Evolutionary conservation across 2,797 vertebrate genomes (phyloP).

Genomic region (Mormyrops boulengeri): DNA sequence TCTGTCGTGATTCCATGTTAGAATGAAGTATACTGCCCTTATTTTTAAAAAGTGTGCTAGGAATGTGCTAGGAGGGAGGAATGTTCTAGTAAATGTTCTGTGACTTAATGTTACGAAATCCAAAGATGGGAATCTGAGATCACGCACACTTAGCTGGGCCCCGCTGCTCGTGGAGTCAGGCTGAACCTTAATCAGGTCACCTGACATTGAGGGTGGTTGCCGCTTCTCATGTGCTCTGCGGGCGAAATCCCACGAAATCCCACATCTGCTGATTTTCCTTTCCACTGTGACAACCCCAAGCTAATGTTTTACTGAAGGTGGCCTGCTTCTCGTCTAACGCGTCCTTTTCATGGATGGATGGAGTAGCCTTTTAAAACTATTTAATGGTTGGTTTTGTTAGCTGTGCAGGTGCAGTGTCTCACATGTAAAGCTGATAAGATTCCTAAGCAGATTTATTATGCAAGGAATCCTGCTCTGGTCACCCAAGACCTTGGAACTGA

Average conservation of each 20-base stretch:
- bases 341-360: neutral
- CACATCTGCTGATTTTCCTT: neutral
- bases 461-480: neutral
- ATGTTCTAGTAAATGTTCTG: neutral
- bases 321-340: neutral
- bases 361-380: neutral
- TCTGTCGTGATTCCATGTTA: neutral
- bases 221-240: neutral
- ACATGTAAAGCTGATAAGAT: neutral
- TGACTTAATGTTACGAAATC: constrained; percentile 14
- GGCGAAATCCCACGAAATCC: neutral
- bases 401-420: neutral
- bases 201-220: neutral
- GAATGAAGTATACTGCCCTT: neutral
- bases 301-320: constrained; percentile 5
- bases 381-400: neutral
- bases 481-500: neutral
- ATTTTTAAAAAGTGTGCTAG: neutral
- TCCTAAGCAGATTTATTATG: neutral
- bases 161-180: neutral
- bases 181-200: constrained; percentile 13
- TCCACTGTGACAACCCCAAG: constrained; percentile 3
- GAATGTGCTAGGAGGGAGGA: neutral
- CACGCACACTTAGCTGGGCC: neutral
- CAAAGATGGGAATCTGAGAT: neutral